Evolutionary conservation across 2,797 vertebrate genomes (phyloP).

Genomic region (Myotis pilosus): DNA sequence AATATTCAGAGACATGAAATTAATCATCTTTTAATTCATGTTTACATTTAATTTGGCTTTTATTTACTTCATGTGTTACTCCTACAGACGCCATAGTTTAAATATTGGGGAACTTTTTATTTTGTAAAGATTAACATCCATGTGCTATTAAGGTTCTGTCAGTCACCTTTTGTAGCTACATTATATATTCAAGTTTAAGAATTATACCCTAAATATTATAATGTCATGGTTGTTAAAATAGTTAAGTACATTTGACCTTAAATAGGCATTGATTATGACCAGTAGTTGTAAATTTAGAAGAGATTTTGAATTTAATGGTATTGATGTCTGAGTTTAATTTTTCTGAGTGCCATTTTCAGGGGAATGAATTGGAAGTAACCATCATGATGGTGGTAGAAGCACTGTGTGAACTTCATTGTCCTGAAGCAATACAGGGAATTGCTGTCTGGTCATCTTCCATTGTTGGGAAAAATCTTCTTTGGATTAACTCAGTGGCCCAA

Average conservation of each 20-base stretch:
- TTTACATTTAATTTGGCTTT: constrained; percentile 18
- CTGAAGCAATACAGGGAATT: constrained; percentile 97
- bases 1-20: neutral
- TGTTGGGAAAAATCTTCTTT: constrained; percentile 90
- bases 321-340: neutral
- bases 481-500: constrained; percentile 94
- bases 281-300: constrained; percentile 1
- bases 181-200: neutral
- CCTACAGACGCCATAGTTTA: neutral
- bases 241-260: neutral
- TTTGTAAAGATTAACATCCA: neutral
- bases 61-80: neutral
- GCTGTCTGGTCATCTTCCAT: constrained; percentile 92
- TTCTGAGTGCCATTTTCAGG: constrained; percentile 82
- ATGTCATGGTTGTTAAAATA: neutral
- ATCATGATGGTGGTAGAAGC: constrained; percentile 97
- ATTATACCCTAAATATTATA: neutral
- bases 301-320: neutral
- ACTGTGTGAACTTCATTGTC: constrained; percentile 95
- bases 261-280: neutral
- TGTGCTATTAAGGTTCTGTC: neutral
- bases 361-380: constrained; percentile 94
- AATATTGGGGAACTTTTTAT: neutral
- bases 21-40: neutral
- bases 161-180: neutral